phyloP scores from a whole-genome alignment of 2,888 invertebrate genomes.

The Platycnemis pennipes region DNA sequence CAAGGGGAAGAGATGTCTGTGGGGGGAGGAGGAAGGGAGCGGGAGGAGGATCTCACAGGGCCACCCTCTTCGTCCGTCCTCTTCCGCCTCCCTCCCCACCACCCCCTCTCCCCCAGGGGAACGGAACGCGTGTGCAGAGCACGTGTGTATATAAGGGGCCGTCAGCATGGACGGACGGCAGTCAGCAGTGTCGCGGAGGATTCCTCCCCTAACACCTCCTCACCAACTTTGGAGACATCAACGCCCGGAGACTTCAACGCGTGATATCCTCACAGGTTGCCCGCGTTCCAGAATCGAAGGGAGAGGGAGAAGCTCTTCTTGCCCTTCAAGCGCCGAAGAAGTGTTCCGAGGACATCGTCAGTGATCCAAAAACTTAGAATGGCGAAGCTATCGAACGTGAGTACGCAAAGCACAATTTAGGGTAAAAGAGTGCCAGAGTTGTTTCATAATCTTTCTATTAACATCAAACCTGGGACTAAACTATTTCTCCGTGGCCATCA shows the following conservation, averaged over 20 bases:
- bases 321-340: conserved; percentile 5
- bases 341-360: conserved; percentile 28
- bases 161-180: background rate
- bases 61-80: conserved; percentile 9
- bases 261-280: background rate
- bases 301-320: background rate
- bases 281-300: background rate
- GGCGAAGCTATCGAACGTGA: conserved; percentile 32
- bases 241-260: background rate
- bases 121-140: background rate
- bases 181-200: conserved; percentile 49
- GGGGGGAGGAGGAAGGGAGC: background rate
- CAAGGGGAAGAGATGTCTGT: background rate
- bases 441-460: no score
- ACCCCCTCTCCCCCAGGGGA: background rate
- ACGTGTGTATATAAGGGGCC: background rate
- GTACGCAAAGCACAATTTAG: background rate
- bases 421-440: no score
- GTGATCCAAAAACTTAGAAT: background rate
- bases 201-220: background rate
- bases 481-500: no score
- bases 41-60: conserved; percentile 4
- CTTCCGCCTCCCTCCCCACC: background rate
- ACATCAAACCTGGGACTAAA: no score
- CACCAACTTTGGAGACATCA: background rate